These are phyloP conservation scores for Agriopis leucophaearia DNA, from an alignment of 2,888 invertebrate genomes.

Conservation along the genomic window DNA sequence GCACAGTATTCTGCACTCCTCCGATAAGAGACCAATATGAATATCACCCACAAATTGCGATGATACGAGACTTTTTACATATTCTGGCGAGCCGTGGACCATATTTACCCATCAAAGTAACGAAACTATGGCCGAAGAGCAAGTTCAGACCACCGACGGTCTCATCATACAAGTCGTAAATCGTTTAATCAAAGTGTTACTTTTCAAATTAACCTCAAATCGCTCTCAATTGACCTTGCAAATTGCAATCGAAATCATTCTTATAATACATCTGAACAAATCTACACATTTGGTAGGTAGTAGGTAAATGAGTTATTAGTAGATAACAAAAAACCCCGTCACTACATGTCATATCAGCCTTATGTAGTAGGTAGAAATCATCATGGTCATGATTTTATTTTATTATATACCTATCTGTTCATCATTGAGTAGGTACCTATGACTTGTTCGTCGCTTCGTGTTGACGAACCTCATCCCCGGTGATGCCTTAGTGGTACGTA, in stretches of 20 bases:
- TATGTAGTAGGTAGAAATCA: background rate
- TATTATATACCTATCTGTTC: background rate
- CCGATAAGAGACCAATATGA: no score
- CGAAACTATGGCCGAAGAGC: background rate
- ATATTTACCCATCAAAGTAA: background rate
- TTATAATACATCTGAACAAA: slow-evolving; percentile 5
- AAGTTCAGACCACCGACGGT: background rate
- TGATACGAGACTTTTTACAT: background rate
- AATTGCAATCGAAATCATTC: slow-evolving; percentile 30
- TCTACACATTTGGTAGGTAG: background rate
- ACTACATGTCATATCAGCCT: slow-evolving; percentile 4
- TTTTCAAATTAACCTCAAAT: slow-evolving; percentile 17
- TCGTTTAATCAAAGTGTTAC: slow-evolving; percentile 21
- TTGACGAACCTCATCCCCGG: no score
- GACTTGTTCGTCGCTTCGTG: background rate
- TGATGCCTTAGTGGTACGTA: background rate
- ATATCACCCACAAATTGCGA: background rate
- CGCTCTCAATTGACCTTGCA: slow-evolving; percentile 24
- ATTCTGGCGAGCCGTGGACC: background rate
- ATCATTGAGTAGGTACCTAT: background rate
- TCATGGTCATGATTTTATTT: background rate
- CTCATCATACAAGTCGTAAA: background rate
- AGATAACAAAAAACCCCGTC: background rate
- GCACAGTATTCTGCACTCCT: no score
- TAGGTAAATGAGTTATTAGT: background rate